Conservation (phyloP, 2,797 vertebrate genomes). For the Percopsis omiscomaycus region DNA sequence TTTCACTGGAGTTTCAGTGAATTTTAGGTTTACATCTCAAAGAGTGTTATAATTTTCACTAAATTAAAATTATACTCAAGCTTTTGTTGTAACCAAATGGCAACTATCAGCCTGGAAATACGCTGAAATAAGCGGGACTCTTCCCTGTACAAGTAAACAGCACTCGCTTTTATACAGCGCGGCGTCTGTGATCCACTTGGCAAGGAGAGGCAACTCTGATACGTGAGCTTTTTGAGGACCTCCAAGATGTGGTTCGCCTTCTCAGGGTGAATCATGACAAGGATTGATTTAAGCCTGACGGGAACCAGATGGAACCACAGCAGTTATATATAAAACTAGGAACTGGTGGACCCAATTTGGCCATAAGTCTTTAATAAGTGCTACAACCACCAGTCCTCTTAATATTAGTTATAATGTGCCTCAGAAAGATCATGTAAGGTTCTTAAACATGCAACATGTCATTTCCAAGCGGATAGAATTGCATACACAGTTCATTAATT, state of each 20-base stretch:
- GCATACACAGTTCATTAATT: neutral
- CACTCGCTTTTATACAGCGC: constrained; percentile 34
- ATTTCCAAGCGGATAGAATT: constrained; percentile 46
- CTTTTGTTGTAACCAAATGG: neutral
- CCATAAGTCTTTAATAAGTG: constrained; percentile 58
- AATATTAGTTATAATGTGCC: constrained; percentile 41
- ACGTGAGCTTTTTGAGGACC: constrained; percentile 32
- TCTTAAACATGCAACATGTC: constrained; percentile 42
- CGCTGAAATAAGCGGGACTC: constrained; percentile 8
- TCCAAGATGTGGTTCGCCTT: constrained; percentile 31
- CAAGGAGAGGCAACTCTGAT: constrained; percentile 29
- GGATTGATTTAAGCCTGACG: constrained; percentile 58
- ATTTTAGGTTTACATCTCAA: neutral
- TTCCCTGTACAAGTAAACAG: constrained; percentile 37
- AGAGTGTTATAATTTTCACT: too few relatives aligned
- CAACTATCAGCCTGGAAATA: constrained; percentile 23
- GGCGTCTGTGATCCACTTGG: constrained; percentile 33
- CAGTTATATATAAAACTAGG: constrained; percentile 48
- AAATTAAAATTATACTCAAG: too few relatives aligned
- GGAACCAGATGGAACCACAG: constrained; percentile 69
- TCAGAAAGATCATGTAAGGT: constrained; percentile 49
- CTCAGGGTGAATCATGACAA: constrained; percentile 57
- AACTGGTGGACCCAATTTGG: constrained; percentile 40
- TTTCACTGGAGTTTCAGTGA: too few relatives aligned
- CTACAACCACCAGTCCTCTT: constrained; percentile 50